Percentiles rank a stretch among this genome's conserved stretches.
phyloP scores from a whole-genome alignment of 2,797 vertebrate genomes.

The Phrynocephalus guinanensis region DNA sequence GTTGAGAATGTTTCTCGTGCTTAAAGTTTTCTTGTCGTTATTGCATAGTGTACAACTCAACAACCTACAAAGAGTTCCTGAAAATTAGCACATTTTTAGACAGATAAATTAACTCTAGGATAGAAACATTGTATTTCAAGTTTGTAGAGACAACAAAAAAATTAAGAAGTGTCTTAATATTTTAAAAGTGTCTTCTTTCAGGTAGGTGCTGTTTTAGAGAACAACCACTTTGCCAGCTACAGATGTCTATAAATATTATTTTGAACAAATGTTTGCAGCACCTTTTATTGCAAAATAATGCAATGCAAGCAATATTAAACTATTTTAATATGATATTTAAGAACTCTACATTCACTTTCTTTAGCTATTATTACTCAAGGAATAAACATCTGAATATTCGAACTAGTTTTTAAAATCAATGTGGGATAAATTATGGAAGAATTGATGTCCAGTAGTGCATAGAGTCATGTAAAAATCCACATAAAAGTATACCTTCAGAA shows the following conservation, averaged over 20 bases:
- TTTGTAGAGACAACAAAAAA: background rate
- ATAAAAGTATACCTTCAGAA: background rate
- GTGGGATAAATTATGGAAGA: too few species aligned
- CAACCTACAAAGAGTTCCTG: background rate
- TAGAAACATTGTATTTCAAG: background rate
- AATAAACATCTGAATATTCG: background rate
- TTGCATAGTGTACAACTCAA: background rate
- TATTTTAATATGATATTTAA: background rate
- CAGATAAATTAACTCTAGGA: background rate
- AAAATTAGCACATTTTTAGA: background rate
- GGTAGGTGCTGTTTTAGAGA: background rate
- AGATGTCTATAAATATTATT: constrained; percentile 24
- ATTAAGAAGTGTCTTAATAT: background rate
- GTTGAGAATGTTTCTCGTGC: background rate
- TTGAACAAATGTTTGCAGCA: constrained; percentile 16
- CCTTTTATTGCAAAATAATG: background rate
- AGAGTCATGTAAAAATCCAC: too few species aligned
- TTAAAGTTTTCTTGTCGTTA: background rate
- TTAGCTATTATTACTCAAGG: background rate
- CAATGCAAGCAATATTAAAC: constrained; percentile 10
- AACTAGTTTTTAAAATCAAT: background rate
- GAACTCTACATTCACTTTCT: background rate
- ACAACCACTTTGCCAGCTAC: constrained; percentile 37
- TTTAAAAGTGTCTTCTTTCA: background rate
- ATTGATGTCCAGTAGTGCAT: too few species aligned